A percentile compares a stretch with the other conserved stretches of the same genome.
Evolutionary conservation across 30 jellyfish, hydroid and myxozoan species (phyloP).

Genomic region (Aurelia aurita): DNA sequence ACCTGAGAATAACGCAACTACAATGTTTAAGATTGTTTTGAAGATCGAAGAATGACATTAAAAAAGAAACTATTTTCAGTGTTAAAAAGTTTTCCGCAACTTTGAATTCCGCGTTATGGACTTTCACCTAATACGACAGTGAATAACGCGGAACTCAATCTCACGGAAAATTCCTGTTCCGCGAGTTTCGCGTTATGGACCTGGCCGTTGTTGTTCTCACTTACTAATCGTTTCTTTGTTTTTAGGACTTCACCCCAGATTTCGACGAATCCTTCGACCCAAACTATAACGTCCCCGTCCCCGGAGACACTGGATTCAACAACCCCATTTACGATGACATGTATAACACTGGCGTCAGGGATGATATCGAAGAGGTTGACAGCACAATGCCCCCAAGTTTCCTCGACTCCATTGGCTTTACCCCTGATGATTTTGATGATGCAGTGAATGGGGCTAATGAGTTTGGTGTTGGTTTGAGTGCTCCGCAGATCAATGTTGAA

Average conservation of each 20-base stretch:
- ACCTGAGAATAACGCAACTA: too few species aligned
- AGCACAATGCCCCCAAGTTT: slow-evolving; percentile 50
- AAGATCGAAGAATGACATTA: too few species aligned
- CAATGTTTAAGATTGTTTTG: too few species aligned
- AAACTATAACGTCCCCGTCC: slow-evolving; percentile 16
- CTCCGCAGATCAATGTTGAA: slow-evolving; percentile 4
- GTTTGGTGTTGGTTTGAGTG: background rate
- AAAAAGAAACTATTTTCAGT: background rate
- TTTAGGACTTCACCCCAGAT: slow-evolving; percentile 28
- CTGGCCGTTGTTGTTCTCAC: too few species aligned
- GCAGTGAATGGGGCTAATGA: slow-evolving; percentile 8
- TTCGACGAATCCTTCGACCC: slow-evolving; percentile 34
- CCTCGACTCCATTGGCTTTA: slow-evolving; percentile 43
- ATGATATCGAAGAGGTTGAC: slow-evolving; percentile 30
- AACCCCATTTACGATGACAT: slow-evolving; percentile 49
- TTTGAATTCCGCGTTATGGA: too few species aligned
- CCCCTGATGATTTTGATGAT: slow-evolving; percentile 44
- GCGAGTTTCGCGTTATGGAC: too few species aligned
- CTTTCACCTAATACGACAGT: too few species aligned
- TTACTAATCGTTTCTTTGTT: background rate
- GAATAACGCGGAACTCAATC: too few species aligned
- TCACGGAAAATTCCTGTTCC: too few species aligned
- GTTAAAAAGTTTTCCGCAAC: too few species aligned
- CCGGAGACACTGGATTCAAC: slow-evolving; percentile 44
- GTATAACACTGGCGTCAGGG: background rate